phyloP scores from a whole-genome alignment of 1,140 invertebrate genomes.

The Drosophila hydei region DNA sequence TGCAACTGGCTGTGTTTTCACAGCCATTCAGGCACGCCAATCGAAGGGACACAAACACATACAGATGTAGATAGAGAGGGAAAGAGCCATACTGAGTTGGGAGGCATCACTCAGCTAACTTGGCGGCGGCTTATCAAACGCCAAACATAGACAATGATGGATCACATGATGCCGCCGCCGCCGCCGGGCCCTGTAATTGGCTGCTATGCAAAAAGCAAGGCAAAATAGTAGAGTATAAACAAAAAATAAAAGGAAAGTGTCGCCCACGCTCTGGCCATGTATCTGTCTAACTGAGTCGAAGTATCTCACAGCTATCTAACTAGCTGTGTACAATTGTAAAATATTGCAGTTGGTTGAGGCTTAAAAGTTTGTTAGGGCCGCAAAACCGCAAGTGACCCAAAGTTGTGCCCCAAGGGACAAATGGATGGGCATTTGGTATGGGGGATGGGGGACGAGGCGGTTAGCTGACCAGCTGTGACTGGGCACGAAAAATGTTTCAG shows the following conservation, averaged over 20 bases:
- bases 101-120: conserved; percentile 73
- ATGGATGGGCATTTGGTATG: background rate
- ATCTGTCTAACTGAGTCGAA: conserved; percentile 2
- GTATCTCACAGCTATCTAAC: conserved; percentile 12
- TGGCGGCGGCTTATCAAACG: conserved; percentile 72
- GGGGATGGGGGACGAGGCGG: conserved; percentile 8
- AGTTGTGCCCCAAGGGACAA: conserved; percentile 45
- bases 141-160: conserved; percentile 82
- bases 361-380: conserved; percentile 46
- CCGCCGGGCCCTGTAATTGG: conserved; percentile 56
- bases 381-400: conserved; percentile 76
- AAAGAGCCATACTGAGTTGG: background rate
- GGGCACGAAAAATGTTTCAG: conserved; percentile 58
- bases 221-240: background rate
- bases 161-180: conserved; percentile 61
- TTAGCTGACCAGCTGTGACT: conserved; percentile 45
- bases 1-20: conserved; percentile 83
- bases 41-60: conserved; percentile 72
- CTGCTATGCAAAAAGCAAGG: conserved; percentile 49
- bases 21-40: conserved; percentile 83
- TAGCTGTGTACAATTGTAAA: conserved; percentile 69
- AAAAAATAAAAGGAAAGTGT: conserved; percentile 12
- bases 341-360: conserved; percentile 73
- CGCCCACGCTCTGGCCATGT: conserved; percentile 1
- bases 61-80: conserved; percentile 11